Percentiles rank a stretch among this genome's conserved stretches.
Conservation (phyloP, 2,888 invertebrate genomes). For the Saturnia pavonia region DNA sequence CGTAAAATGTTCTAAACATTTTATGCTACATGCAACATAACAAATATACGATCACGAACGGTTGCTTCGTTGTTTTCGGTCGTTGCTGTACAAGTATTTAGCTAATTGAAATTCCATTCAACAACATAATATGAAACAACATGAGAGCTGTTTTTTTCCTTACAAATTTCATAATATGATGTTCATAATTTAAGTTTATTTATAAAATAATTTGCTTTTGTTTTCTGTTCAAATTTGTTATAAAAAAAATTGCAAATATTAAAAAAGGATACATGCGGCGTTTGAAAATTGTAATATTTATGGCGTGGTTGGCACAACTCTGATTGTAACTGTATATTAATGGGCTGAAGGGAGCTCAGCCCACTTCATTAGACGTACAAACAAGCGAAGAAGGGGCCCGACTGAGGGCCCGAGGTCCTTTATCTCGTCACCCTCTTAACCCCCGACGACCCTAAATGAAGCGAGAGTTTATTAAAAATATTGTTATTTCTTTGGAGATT, state of each 20-base stretch:
- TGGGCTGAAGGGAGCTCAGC: conserved; percentile 57
- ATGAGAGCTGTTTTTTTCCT: background rate
- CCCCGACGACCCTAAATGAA: conserved; percentile 41
- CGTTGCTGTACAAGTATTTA: background rate
- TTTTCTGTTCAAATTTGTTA: background rate
- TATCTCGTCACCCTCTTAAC: conserved; percentile 67
- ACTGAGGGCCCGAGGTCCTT: conserved; percentile 45
- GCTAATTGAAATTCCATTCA: background rate
- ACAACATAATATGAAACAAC: background rate
- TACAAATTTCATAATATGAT: background rate
- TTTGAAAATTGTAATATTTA: conserved; percentile 29
- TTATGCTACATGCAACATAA: too few relatives aligned
- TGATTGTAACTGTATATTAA: conserved; percentile 67
- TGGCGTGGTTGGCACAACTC: conserved; percentile 42
- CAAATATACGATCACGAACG: background rate
- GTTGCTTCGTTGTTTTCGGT: background rate
- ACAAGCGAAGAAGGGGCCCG: conserved; percentile 61
- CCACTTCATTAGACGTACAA: conserved; percentile 77
- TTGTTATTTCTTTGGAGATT: conserved; percentile 36
- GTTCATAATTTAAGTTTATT: too few relatives aligned
- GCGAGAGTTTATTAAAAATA: conserved; percentile 44
- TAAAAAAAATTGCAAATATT: conserved; percentile 12
- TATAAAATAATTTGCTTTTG: too few relatives aligned
- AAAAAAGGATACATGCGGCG: conserved; percentile 10
- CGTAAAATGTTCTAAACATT: background rate